Evolutionary conservation across 1,140 invertebrate genomes (phyloP), one percentile per base, ranked within the genome.

Genomic region (Neocloeon triangulifer): DNA sequence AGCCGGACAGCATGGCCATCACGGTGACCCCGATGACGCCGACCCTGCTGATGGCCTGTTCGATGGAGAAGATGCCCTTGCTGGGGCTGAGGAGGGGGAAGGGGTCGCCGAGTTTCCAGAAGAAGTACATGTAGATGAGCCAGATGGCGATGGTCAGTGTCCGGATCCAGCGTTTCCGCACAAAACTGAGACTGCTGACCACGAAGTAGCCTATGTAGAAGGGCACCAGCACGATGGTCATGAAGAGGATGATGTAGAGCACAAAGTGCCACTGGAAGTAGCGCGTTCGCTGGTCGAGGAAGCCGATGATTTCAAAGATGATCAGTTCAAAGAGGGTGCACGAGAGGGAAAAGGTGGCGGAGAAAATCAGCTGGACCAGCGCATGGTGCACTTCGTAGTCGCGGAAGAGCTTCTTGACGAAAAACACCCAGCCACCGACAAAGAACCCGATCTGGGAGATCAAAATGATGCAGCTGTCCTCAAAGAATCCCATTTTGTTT

Each of bases 321-420:
- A 99, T 97, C 16, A 99, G 61, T 52, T 99, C 94, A 59, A 98
- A 99, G 85, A 99, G 94, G 4, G 88, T 95, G 50, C 94, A 96
- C 10, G 92, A 98, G 3, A 99, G 55, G 4, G 94, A 78, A 53
- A 99, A 94, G 23, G 91, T 98, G 5, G 80, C 66, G 1, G 91
- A 94, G 54, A 99, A 99, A 44, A 97, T 86, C 3, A 97, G 55
- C 50, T 97, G 84, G 5, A 98, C 88, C 27, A 89, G 56, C 37
- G 72, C 69, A 51, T 96, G 85, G 48, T 92, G 80, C 2, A 95
- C 84, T 64, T 99, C 95, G 66, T 98, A 99, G 52, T 98, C 88
- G 43, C 80, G 72, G 52, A 98, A 99, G 27, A 99, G 59, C 51
- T 95, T 80, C 55, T 95, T 96, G 41, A 97, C 78, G 55, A 99